Conservation (phyloP, 2,113 vertebrate species). For the Oreochromis niloticus region DNA sequence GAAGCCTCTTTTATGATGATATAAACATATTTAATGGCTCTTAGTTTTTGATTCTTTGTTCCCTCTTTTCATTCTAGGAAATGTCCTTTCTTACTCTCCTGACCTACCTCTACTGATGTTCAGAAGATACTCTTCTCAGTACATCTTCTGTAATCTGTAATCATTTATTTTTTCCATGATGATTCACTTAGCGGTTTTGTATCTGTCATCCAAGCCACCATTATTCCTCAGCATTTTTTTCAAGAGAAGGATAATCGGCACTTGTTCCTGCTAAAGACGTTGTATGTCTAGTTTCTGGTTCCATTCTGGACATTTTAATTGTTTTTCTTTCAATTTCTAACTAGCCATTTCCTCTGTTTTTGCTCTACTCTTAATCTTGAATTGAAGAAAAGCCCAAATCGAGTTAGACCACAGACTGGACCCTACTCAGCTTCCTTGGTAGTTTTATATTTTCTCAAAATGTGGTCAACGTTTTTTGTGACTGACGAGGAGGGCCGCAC, state of each 20-base stretch:
- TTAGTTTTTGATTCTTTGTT: background rate
- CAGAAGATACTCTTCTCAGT: background rate
- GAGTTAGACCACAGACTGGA: background rate
- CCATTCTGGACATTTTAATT: accelerated
- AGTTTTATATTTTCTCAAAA: constrained; percentile 33
- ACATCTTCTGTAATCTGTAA: accelerated
- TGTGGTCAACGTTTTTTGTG: constrained; percentile 84
- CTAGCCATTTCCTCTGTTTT: background rate
- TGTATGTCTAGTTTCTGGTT: background rate
- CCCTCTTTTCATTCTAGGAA: background rate
- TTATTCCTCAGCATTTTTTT: background rate
- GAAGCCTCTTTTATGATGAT: background rate
- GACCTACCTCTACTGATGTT: background rate
- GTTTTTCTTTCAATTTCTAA: background rate
- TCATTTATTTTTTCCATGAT: background rate
- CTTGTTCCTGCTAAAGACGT: background rate
- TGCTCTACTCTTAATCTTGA: background rate
- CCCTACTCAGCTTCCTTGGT: background rate
- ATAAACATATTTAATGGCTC: background rate
- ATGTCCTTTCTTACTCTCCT: background rate
- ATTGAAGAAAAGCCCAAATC: background rate
- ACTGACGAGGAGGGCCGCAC: constrained; percentile 73
- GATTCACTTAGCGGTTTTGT: background rate
- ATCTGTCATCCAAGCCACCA: background rate
- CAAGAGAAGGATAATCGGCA: background rate